Conservation (phyloP, 2,113 vertebrate species). For the Addax nasomaculatus region DNA sequence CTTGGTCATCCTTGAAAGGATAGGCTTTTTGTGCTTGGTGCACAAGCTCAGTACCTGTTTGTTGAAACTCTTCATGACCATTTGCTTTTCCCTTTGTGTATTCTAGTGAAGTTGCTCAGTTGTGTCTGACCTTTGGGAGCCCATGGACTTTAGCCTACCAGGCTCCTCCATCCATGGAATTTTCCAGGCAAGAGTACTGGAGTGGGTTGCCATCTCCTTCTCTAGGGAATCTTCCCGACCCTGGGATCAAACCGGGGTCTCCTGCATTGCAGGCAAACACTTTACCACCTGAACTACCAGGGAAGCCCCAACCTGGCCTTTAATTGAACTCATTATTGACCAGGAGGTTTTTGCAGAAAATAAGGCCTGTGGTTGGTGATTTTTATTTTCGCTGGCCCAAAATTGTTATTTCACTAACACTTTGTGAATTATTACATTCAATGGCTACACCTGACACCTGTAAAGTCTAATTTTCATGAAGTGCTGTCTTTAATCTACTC, state of each 20-base stretch:
- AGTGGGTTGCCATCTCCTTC: neutral
- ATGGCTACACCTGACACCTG: neutral
- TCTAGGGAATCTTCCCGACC: neutral
- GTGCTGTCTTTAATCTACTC: neutral
- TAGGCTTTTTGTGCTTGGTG: neutral
- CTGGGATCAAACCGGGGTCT: neutral
- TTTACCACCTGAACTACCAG: neutral
- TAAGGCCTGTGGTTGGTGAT: rapidly evolving
- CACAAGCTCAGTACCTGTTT: neutral
- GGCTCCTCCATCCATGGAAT: neutral
- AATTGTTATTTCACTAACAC: neutral
- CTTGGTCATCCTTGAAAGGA: neutral
- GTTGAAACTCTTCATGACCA: neutral
- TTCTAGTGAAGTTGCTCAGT: neutral
- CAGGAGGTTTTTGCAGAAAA: neutral
- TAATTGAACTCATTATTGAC: neutral
- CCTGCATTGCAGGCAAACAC: neutral
- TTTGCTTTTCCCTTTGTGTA: neutral
- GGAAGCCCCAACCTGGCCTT: neutral
- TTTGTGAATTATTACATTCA: neutral
- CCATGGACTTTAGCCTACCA: neutral
- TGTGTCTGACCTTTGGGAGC: neutral
- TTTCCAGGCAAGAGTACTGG: neutral
- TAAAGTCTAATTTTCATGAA: neutral
- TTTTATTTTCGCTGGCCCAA: neutral